Evolutionary conservation across 2,797 vertebrate genomes (phyloP).

Genomic region (Lacerta agilis): DNA sequence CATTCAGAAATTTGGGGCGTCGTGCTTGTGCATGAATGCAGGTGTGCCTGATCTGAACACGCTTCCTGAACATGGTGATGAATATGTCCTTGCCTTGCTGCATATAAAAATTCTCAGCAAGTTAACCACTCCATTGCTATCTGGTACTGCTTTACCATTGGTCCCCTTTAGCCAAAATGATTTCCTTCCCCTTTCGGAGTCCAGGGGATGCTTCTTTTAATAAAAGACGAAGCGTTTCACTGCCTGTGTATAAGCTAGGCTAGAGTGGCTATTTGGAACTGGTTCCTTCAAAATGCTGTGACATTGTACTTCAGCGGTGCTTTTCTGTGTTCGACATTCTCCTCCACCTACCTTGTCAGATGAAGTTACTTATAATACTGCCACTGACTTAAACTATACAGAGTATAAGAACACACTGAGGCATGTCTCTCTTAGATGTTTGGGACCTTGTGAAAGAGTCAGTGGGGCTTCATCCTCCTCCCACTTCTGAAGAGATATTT

Average conservation of each 20-base stretch:
- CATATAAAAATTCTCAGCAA: background rate
- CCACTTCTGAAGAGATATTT: slow-evolving; percentile 23
- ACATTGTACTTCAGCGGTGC: background rate
- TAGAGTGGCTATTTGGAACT: background rate
- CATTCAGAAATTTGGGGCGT: background rate
- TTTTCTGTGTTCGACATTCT: slow-evolving; percentile 23
- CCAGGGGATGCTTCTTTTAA: background rate
- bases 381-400: background rate
- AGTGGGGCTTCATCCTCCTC: background rate
- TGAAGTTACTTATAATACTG: slow-evolving; percentile 19
- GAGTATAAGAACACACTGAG: background rate
- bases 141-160: background rate
- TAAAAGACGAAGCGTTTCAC: background rate
- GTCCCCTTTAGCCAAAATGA: background rate
- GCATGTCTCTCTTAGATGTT: background rate
- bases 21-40: background rate
- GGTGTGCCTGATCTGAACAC: background rate
- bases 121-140: background rate
- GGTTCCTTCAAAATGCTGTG: background rate
- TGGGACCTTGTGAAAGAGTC: slow-evolving; percentile 18
- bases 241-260: background rate
- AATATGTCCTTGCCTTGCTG: background rate
- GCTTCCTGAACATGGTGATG: background rate
- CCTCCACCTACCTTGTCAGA: slow-evolving; percentile 1
- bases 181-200: background rate